A percentile compares a stretch with the other conserved stretches of the same genome.
phyloP scores from a whole-genome alignment of 2,888 invertebrate species.

The Acrocera orbiculus region DNA sequence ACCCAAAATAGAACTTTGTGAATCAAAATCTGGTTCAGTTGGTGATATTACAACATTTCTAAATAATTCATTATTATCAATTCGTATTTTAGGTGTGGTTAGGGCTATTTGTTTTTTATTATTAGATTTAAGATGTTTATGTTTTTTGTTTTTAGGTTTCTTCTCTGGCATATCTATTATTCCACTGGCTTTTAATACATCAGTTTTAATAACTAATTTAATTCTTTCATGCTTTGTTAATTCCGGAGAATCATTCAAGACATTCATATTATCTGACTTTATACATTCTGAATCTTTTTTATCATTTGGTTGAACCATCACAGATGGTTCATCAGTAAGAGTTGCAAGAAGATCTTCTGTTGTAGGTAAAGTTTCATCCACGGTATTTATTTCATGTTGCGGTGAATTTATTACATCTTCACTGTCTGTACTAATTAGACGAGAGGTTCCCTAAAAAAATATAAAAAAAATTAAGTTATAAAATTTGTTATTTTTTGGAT shows the following conservation, averaged over 20 bases:
- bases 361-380: conserved; percentile 7
- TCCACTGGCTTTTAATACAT: conserved; percentile 27
- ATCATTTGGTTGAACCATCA: not conserved
- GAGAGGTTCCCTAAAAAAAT: conserved; percentile 36
- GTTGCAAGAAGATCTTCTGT: conserved; percentile 12
- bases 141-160: conserved; percentile 22
- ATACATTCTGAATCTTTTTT: conserved; percentile 5
- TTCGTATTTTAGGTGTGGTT: conserved; percentile 38
- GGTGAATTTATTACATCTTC: conserved; percentile 42
- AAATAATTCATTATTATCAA: conserved; percentile 34
- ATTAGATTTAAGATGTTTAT: conserved; percentile 29
- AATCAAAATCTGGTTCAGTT: conserved; percentile 29
- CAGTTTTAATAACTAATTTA: conserved; percentile 31
- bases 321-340: conserved; percentile 7
- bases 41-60: conserved; percentile 21
- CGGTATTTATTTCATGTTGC: conserved; percentile 26
- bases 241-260: not conserved
- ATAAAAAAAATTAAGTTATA: conserved; percentile 7
- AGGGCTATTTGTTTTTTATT: no score
- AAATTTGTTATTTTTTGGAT: conserved; percentile 3
- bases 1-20: conserved; percentile 29
- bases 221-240: conserved; percentile 24
- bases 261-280: not conserved
- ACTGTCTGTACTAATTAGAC: conserved; percentile 46
- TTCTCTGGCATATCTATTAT: conserved; percentile 15